Base-by-base conservation (phyloP, 2,888 invertebrate species). In the Tethea ocularis region DNA sequence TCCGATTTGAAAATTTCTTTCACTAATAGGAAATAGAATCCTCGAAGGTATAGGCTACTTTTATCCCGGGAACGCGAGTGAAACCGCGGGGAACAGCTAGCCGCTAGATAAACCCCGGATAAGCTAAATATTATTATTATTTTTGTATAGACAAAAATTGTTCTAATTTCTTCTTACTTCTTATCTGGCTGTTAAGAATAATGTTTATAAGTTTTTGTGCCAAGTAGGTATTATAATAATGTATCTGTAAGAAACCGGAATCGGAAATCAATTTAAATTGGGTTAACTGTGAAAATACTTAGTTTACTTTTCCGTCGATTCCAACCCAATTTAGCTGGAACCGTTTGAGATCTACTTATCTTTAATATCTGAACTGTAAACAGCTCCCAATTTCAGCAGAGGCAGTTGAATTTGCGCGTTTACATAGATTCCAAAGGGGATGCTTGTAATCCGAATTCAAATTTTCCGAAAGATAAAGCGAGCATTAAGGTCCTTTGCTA, bases 381-480 rank as follows among this genome's bases (percentile, higher is more conserved):
- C 66, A 68, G 66, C 64, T 65, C 66, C 67, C 72, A 74, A 74
- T 77, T 78, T 72, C 67, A 22, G 36, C 36, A 66, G 63, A 64
- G 65, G 69, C 69, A 62, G 69, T 77, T 73, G 75, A 78, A 79
- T 80, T 77, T 79, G 74, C 68, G 74, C 69, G 72, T 77, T 84
- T 78, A 73, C 75, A 78, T 78, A 78, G 77, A 82, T 80, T 74
- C 74, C 68, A 69, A 69, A 63, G 73, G 79, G 74, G 74, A 65
- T 71, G 72, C 71, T 75, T 73, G 71, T 86, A 84, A 83, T 86
- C 77, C 75, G 71, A 69, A 79, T 78, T 76, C 74, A 79, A 86
- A 88, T 89, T 89, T 89, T 88, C 84, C 85, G 78, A 84, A 82
- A 84, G 83, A 88, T 87, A 85, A 87, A 88, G 72, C 69, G 38